phyloP scores from a whole-genome alignment of 2,797 vertebrate species.

The Parauchenoglanis punctatus region DNA sequence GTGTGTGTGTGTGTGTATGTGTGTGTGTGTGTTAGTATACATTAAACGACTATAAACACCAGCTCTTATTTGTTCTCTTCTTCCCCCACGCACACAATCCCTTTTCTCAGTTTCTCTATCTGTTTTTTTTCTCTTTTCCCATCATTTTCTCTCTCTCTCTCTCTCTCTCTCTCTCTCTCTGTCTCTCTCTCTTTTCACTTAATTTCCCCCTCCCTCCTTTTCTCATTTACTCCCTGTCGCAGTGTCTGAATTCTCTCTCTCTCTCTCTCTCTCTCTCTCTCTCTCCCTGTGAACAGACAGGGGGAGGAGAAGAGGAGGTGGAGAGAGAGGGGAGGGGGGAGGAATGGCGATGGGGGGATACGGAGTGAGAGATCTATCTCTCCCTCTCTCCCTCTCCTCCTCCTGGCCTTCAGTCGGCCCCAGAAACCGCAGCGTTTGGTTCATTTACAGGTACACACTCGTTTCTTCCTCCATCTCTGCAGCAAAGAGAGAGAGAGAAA shows the following conservation, averaged over 20 bases:
- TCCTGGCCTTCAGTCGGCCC: constrained; percentile 93
- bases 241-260: constrained; percentile 54
- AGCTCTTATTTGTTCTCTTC: constrained; percentile 19
- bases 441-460: constrained; percentile 94
- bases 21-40: constrained; percentile 23
- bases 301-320: constrained; percentile 62
- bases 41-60: constrained; percentile 34
- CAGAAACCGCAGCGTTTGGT: constrained; percentile 94
- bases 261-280: constrained; percentile 58
- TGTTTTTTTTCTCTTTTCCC: constrained; percentile 38
- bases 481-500: constrained; percentile 70
- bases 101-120: constrained; percentile 33
- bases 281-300: constrained; percentile 67
- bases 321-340: constrained; percentile 52
- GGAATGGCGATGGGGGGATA: constrained; percentile 74
- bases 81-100: constrained; percentile 32
- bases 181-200: constrained; percentile 33
- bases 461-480: constrained; percentile 61
- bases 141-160: constrained; percentile 26
- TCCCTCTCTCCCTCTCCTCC: constrained; percentile 89
- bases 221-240: constrained; percentile 50
- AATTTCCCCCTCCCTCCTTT: constrained; percentile 32
- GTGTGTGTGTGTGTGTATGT: constrained; percentile 42
- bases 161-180: constrained; percentile 30
- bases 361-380: constrained; percentile 77